phyloP scores from a whole-genome alignment of 2,113 vertebrate genomes.

The Picathartes gymnocephalus region DNA sequence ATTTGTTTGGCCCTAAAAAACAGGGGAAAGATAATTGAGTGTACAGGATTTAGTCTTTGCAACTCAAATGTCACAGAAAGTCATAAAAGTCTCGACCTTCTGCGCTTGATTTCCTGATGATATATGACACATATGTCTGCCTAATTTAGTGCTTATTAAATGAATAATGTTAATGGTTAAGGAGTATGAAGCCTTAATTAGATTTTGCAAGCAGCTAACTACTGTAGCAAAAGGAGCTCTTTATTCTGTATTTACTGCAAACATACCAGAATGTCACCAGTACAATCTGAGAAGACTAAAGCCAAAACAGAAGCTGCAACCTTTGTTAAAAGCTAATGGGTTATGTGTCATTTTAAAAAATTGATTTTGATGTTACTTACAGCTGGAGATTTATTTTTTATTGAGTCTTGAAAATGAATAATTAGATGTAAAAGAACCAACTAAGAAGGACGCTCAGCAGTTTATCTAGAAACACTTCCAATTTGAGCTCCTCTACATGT shows the following conservation, averaged over 20 bases:
- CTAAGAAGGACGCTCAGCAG: background rate
- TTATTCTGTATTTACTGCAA: background rate
- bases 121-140: background rate
- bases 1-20: background rate
- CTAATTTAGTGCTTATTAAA: slow-evolving; percentile 37
- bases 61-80: background rate
- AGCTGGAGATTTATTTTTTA: background rate
- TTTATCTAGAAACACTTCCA: background rate
- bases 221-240: background rate
- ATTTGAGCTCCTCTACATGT: background rate
- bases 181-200: slow-evolving; percentile 28
- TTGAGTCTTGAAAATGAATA: background rate
- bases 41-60: background rate
- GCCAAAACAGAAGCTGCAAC: background rate
- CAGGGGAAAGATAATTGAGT: background rate
- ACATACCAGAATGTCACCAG: background rate
- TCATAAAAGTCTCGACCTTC: background rate
- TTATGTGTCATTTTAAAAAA: background rate
- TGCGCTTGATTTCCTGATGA: slow-evolving; percentile 17
- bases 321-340: background rate
- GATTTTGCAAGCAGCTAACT: background rate
- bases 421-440: background rate
- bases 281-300: background rate
- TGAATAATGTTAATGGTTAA: slow-evolving; percentile 2
- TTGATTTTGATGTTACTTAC: background rate